Conservation (phyloP, 1,140 invertebrate genomes). For the Leucophenga varia region DNA sequence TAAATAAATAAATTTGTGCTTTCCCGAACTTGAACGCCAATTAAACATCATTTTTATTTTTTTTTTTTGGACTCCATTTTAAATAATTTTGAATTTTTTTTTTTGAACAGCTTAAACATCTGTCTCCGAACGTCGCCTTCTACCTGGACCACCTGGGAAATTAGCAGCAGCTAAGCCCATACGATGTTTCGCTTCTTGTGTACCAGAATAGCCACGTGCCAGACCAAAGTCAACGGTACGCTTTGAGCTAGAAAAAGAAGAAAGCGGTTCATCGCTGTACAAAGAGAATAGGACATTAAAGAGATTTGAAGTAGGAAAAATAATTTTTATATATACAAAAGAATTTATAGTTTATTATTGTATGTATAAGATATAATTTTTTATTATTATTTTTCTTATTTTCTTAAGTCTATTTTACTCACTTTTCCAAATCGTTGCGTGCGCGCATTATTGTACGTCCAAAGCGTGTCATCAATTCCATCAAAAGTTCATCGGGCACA, state of each 20-base stretch:
- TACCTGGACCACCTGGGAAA: constrained; percentile 82
- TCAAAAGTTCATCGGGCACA: constrained; percentile 59
- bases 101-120: constrained; percentile 38
- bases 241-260: constrained; percentile 66
- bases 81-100: constrained; percentile 9
- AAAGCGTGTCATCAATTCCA: constrained; percentile 63
- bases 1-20: too few species aligned
- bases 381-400: background rate
- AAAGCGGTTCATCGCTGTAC: background rate
- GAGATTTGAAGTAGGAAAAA: background rate
- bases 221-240: constrained; percentile 79
- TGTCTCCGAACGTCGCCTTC: constrained; percentile 71
- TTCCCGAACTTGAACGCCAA: too few species aligned
- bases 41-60: constrained; percentile 3
- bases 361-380: background rate
- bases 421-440: constrained; percentile 63
- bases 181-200: constrained; percentile 84
- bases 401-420: constrained; percentile 33
- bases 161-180: constrained; percentile 85
- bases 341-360: background rate
- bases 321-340: background rate
- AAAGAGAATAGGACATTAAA: background rate
- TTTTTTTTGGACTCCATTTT: constrained; percentile 12
- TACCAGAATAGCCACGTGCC: constrained; percentile 82
- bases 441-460: constrained; percentile 63